Base-by-base conservation (phyloP, 2,113 vertebrate genomes). In the Paracanthobrama guichenoti region DNA sequence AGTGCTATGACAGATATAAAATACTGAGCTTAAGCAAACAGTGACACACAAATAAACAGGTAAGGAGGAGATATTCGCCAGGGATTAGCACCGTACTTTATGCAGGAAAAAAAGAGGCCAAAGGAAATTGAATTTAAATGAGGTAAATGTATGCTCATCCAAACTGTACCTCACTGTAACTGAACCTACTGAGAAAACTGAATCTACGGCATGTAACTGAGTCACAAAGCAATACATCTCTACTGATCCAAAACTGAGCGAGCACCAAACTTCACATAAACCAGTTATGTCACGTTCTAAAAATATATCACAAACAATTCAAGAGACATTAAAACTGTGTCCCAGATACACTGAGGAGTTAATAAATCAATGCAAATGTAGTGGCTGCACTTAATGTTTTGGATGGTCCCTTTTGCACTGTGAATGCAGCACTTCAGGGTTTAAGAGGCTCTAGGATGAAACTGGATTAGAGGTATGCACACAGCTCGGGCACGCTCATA, bases 311-410 rank as follows among this genome's bases (percentile, higher is more conserved):
- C 84, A 74, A 80, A 62, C 71, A 73, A 81, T 85, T 50, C 28
- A 80, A 9, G 24, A 60, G 46, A 50, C 67, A 35, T 48, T 74
- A 50, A 74, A 80, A 60, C 55, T 8, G 26, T 64, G 48, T 73
- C 77, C 77, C 69, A 81, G 77, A 71, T 73, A 80, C 44, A 64
- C 13, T 9, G 20, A 72, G 77, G 53, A 85, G 67, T 85, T 81
- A 81, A 85, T 85, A 80, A 85, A 85, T 85, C 84, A 74, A 80
- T 80, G 84, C 80, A 73, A 73, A 73, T 64, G 53, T 14, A 73
- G 55, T 53, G 71, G 44, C 55, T 74, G 77, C 55, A 50, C 67
- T 74, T 44, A 35, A 66, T 31, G 55, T 73, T 50, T 44, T 53
- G 53, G 67, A 72, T 73, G 67, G 67, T 71, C 53, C 53, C 76